These are phyloP conservation scores for Pilophorus perplexus DNA, from an alignment of 2,888 invertebrate genomes.

Conservation along the genomic window DNA sequence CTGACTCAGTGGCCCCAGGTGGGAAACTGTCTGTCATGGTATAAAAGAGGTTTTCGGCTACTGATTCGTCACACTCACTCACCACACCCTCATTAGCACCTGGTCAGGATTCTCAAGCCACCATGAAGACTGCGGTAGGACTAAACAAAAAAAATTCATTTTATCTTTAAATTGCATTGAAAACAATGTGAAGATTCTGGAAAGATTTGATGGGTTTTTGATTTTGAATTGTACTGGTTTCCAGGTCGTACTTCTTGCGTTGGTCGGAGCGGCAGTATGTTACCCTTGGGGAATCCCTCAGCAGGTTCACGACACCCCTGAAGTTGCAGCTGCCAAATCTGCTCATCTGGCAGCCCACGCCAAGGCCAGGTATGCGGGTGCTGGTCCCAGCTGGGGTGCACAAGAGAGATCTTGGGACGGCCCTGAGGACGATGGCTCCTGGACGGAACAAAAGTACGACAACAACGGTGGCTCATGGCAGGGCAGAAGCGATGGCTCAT, in stretches of 20 bases:
- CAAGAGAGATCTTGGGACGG: conserved; percentile 21
- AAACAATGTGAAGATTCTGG: too few relatives aligned
- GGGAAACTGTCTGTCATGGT: conserved; percentile 5
- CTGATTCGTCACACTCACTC: conserved; percentile 14
- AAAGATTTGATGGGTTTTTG: too few relatives aligned
- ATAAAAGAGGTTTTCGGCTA: conserved; percentile 6
- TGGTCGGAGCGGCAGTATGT: conserved; percentile 1
- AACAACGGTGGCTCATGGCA: conserved; percentile 7
- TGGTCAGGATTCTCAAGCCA: too few relatives aligned
- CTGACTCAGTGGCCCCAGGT: conserved; percentile 1
- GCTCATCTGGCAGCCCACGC: conserved; percentile 60
- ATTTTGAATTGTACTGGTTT: too few relatives aligned
- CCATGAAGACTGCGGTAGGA: conserved; percentile 21
- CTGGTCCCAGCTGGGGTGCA: conserved; percentile 18
- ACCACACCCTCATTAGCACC: not conserved
- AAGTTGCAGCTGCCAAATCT: conserved; percentile 61
- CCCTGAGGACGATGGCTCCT: conserved; percentile 16
- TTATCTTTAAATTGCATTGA: too few relatives aligned
- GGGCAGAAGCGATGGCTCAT: not conserved
- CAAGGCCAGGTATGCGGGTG: conserved; percentile 19
- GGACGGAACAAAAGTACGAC: not conserved
- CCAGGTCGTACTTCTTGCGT: not conserved
- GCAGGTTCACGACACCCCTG: conserved; percentile 54
- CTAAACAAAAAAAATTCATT: not conserved
- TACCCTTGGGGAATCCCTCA: conserved; percentile 29